A percentile compares a stretch with the other conserved stretches of the same genome.
phyloP scores from a whole-genome alignment of 2,797 vertebrate species.

The Hirundo rustica region DNA sequence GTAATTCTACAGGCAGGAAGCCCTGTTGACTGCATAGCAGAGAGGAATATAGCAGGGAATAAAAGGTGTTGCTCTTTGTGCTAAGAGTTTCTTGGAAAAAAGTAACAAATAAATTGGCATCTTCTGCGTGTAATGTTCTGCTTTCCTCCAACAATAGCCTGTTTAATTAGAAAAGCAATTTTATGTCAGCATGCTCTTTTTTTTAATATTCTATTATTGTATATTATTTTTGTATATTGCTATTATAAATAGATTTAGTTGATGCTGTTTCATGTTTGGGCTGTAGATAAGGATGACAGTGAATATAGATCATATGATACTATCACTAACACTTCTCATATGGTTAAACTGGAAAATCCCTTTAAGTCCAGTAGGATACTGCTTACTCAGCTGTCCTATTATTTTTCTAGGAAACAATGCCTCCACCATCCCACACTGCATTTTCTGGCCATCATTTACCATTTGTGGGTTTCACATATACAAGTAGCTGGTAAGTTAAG shows the following conservation, averaged over 20 bases:
- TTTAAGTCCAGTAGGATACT: neutral
- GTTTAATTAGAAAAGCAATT: neutral
- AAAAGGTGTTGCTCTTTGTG: neutral
- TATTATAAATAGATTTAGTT: neutral
- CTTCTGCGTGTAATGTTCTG: neutral
- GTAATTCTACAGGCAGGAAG: neutral
- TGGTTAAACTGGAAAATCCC: neutral
- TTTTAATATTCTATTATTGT: neutral
- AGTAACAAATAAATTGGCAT: neutral
- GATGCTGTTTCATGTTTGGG: neutral
- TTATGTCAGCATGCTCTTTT: neutral
- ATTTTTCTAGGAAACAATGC: conserved; percentile 91
- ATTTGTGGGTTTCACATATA: conserved; percentile 98
- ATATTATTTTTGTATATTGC: neutral
- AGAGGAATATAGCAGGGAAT: neutral
- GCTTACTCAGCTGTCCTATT: neutral
- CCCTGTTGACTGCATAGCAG: neutral
- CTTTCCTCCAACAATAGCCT: neutral
- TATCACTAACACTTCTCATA: neutral
- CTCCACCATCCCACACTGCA: conserved; percentile 92
- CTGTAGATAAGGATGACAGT: neutral
- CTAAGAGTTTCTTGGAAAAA: neutral
- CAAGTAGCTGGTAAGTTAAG: conserved; percentile 93
- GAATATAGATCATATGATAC: neutral
- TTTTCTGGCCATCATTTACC: conserved; percentile 98